Evolutionary conservation across 64 coral and sea anemone species (phyloP).

Genomic region (Actinia tenebrosa): DNA sequence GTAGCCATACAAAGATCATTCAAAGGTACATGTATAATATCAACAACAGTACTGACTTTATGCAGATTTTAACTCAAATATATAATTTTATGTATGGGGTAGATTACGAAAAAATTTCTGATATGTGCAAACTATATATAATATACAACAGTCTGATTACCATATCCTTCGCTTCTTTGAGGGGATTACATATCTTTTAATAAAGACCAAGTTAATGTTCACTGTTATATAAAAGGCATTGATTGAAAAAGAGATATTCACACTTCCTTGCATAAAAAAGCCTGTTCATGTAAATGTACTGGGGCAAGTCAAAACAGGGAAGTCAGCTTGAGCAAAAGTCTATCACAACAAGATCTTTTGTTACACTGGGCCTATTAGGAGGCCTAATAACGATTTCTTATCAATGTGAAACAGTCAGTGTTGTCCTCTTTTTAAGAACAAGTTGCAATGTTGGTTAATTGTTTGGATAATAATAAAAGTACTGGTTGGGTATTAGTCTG

Average conservation of each 20-base stretch:
- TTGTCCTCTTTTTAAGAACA: too few species aligned
- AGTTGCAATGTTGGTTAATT: too few species aligned
- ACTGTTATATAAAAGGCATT: background rate
- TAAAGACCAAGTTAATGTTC: background rate
- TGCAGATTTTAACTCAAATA: background rate
- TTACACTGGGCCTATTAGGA: too few species aligned
- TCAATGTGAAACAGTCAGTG: too few species aligned
- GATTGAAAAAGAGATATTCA: background rate
- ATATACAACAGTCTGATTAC: background rate
- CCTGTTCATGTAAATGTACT: background rate
- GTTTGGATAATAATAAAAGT: too few species aligned
- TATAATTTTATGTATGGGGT: background rate
- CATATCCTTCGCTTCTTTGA: background rate
- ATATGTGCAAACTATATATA: background rate
- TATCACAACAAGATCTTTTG: too few species aligned
- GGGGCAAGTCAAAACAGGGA: too few species aligned
- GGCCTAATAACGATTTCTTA: too few species aligned
- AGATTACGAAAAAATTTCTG: background rate
- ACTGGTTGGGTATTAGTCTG: too few species aligned
- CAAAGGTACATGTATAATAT: conserved; percentile 5
- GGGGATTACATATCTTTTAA: background rate
- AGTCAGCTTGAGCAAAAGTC: background rate
- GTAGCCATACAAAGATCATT: background rate
- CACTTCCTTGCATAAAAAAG: background rate
- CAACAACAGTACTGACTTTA: background rate